Evolutionary conservation across 2,797 vertebrate species (phyloP).

Genomic region (Nyctibius grandis): DNA sequence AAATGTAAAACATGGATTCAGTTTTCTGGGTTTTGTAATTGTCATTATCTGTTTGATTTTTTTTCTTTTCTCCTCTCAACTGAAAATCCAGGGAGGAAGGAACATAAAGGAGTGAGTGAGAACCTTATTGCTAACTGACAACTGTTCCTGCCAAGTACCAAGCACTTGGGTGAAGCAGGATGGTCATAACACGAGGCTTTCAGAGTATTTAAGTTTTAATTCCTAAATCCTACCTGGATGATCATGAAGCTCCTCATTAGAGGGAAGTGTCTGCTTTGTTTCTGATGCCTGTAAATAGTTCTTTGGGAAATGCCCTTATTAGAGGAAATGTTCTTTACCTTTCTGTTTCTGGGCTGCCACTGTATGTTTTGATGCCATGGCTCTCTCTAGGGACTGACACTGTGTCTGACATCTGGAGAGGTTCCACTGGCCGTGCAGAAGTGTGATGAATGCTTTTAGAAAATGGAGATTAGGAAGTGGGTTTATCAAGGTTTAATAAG

Average conservation of each 20-base stretch:
- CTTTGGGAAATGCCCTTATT: neutral
- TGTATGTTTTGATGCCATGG: neutral
- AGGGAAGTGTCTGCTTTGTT: neutral
- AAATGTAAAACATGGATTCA: neutral
- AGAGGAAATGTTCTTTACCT: neutral
- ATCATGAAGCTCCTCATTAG: neutral
- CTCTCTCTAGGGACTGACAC: neutral
- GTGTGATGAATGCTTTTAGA: neutral
- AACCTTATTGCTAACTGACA: neutral
- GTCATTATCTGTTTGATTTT: neutral
- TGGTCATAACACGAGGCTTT: neutral
- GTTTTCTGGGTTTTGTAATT: neutral
- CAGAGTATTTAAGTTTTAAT: neutral
- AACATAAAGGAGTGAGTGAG: neutral
- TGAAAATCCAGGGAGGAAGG: neutral
- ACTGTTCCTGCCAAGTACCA: neutral
- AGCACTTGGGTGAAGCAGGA: neutral
- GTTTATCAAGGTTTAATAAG: neutral
- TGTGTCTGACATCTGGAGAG: neutral
- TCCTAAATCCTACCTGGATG: neutral
- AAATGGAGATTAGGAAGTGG: neutral
- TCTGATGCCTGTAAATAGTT: conserved; percentile 3
- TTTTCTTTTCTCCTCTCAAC: neutral
- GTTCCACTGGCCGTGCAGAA: neutral
- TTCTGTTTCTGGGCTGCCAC: neutral